Evolutionary conservation across 2,113 vertebrate genomes (phyloP).

Genomic region (Scortum barcoo): DNA sequence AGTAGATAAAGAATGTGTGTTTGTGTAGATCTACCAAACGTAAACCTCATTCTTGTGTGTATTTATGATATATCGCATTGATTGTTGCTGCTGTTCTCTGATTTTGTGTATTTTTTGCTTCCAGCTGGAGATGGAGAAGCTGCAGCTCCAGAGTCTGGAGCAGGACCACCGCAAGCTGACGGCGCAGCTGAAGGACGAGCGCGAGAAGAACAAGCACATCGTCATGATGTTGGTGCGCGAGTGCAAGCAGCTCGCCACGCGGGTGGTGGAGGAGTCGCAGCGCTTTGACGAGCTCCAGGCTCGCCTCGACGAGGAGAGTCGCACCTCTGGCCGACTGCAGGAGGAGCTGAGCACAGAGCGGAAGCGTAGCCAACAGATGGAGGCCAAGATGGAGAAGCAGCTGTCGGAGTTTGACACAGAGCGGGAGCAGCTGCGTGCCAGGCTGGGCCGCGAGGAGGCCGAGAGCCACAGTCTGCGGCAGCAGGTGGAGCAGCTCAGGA

Average conservation of each 20-base stretch:
- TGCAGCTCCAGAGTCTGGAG: conserved; percentile 93
- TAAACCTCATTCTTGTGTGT: background rate
- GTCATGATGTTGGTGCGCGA: conserved; percentile 97
- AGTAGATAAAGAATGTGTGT: background rate
- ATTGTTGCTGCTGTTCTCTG: background rate
- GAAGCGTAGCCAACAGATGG: conserved; percentile 88
- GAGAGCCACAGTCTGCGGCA: conserved; percentile 92
- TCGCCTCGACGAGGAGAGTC: conserved; percentile 91
- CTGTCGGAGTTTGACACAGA: conserved; percentile 96
- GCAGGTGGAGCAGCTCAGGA: conserved; percentile 93
- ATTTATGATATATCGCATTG: background rate
- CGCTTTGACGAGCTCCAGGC: conserved; percentile 90
- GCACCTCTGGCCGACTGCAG: conserved; percentile 85
- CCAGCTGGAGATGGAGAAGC: conserved; percentile 96
- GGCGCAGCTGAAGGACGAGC: conserved; percentile 93
- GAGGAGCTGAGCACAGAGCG: conserved; percentile 90
- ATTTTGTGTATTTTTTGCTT: conserved; percentile 42
- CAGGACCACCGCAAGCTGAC: conserved; percentile 94
- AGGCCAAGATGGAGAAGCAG: conserved; percentile 96
- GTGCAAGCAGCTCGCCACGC: conserved; percentile 94
- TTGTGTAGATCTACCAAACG: background rate
- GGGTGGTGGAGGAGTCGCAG: conserved; percentile 93
- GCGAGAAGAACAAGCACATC: conserved; percentile 96
- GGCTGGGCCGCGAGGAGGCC: conserved; percentile 92
- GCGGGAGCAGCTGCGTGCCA: conserved; percentile 94